These are phyloP conservation scores for Megaleporinus macrocephalus DNA, from an alignment of 2,113 vertebrate species.

Conservation along the genomic window DNA sequence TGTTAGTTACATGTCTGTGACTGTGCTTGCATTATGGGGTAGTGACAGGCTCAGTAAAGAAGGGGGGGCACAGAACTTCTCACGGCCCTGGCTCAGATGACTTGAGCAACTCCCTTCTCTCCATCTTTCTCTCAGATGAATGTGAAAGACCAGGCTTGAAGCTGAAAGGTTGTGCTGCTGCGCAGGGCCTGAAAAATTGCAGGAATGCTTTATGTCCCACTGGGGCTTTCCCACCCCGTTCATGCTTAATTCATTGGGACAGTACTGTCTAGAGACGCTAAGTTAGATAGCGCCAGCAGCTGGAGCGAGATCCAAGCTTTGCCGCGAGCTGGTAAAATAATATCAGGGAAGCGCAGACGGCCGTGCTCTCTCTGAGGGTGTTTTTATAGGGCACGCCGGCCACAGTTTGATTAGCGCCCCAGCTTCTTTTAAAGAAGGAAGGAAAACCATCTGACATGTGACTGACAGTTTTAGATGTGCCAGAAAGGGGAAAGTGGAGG, in stretches of 20 bases:
- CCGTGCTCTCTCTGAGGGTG: slow-evolving; percentile 32
- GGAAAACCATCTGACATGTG: slow-evolving; percentile 64
- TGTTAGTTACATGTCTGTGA: too few species aligned
- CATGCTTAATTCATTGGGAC: slow-evolving; percentile 54
- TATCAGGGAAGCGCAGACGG: slow-evolving; percentile 40
- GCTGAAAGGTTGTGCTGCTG: slow-evolving; percentile 39
- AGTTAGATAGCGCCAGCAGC: slow-evolving; percentile 24
- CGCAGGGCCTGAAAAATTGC: slow-evolving; percentile 46
- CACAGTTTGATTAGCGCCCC: slow-evolving; percentile 41
- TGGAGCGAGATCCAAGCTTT: slow-evolving; percentile 40
- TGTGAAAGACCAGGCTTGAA: slow-evolving; percentile 6
- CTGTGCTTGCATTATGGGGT: background rate
- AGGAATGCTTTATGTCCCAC: slow-evolving; percentile 55
- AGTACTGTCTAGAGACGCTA: slow-evolving; percentile 38
- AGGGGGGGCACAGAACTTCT: background rate
- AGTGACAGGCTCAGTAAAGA: background rate
- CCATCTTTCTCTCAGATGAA: slow-evolving; percentile 14
- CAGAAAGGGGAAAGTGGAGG: slow-evolving; percentile 62
- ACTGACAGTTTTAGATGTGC: slow-evolving; percentile 60
- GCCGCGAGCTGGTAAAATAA: slow-evolving; percentile 40
- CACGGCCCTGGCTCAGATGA: slow-evolving; percentile 3
- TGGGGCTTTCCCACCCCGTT: slow-evolving; percentile 53
- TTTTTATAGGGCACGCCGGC: slow-evolving; percentile 38
- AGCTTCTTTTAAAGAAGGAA: slow-evolving; percentile 31
- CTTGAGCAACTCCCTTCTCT: slow-evolving; percentile 15